Evolutionary conservation across 2,113 vertebrate genomes (phyloP).

Genomic region (Malurus cyaneus): DNA sequence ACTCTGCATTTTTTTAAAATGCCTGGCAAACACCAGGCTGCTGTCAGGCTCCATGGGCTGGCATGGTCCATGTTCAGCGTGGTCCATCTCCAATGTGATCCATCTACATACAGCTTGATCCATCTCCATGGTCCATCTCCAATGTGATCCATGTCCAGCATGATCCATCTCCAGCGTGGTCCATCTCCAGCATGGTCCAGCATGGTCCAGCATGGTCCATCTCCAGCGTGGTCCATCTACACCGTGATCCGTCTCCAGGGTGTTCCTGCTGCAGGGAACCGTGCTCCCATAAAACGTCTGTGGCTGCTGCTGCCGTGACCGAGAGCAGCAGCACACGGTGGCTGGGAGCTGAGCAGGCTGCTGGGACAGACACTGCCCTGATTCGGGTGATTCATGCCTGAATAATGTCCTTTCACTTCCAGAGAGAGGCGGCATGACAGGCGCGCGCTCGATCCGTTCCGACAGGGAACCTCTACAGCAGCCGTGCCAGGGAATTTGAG

Average conservation of each 20-base stretch:
- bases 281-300: accelerated
- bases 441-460: not conserved
- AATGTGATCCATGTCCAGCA: not conserved
- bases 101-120: not conserved
- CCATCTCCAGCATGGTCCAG: not conserved
- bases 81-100: not conserved
- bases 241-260: not conserved
- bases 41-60: not conserved
- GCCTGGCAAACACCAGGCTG: not conserved
- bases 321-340: not conserved
- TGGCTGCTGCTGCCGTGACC: not conserved
- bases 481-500: not conserved
- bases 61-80: not conserved
- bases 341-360: not conserved
- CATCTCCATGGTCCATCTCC: not conserved
- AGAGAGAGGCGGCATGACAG: not conserved
- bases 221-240: no score
- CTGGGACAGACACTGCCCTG: not conserved
- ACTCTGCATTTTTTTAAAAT: not conserved
- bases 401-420: conserved; percentile 43
- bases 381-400: not conserved
- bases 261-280: not conserved
- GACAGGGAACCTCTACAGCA: conserved; percentile 34
- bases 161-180: not conserved
- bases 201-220: not conserved